These are phyloP conservation scores for Cacatua alba DNA, from an alignment of 2,113 vertebrate genomes.

Conservation along the genomic window DNA sequence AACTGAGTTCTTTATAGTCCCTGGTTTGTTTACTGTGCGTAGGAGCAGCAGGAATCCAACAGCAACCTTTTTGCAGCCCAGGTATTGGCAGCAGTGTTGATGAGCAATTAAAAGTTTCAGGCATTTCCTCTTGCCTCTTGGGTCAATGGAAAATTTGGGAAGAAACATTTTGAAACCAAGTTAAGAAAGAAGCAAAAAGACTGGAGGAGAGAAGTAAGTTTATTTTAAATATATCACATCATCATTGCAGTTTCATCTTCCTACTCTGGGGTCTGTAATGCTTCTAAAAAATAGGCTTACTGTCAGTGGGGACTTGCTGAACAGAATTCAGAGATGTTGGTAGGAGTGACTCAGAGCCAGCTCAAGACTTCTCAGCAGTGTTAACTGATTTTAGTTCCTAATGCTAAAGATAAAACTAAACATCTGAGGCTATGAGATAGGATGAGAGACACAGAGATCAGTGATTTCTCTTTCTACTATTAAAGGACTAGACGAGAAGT, in stretches of 20 bases:
- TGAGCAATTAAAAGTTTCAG: not conserved
- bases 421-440: not conserved
- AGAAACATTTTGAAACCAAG: not conserved
- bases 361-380: slow-evolving; percentile 25
- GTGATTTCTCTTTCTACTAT: not conserved
- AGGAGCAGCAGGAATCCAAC: not conserved
- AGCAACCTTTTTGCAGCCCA: not conserved
- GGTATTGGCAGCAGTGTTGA: not conserved
- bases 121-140: not conserved
- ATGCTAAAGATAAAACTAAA: slow-evolving; percentile 36
- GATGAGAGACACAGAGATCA: not conserved
- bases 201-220: not conserved
- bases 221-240: slow-evolving; percentile 36
- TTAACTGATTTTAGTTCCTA: slow-evolving; percentile 40
- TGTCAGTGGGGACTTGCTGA: not conserved
- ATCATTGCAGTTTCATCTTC: slow-evolving; percentile 36
- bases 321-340: slow-evolving; percentile 42
- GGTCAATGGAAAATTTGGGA: not conserved
- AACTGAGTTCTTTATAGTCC: not conserved
- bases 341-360: slow-evolving; percentile 46
- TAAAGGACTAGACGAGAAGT: not conserved
- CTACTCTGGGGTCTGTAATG: slow-evolving; percentile 34
- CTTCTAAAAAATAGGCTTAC: slow-evolving; percentile 28
- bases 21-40: not conserved
- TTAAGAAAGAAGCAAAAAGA: not conserved